Conservation (phyloP, 1,140 invertebrate genomes). For the Phymastichus coffea region DNA sequence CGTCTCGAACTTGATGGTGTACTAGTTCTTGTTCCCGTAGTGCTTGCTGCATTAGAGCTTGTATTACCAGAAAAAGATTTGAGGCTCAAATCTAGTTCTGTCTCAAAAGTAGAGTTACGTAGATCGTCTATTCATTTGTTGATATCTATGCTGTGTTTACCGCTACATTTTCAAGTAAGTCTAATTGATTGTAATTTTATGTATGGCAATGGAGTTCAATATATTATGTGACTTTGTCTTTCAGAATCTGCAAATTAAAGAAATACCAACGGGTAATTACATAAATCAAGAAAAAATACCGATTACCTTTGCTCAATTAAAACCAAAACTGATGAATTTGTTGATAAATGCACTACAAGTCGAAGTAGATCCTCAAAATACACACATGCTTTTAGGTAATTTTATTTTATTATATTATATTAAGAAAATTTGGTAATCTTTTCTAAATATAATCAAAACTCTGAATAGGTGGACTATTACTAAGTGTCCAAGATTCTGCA, state of each 20-base stretch:
- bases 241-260: slow-evolving; percentile 73
- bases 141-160: slow-evolving; percentile 84
- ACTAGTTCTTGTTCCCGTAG: slow-evolving; percentile 84
- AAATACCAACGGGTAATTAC: slow-evolving; percentile 61
- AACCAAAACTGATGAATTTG: slow-evolving; percentile 80
- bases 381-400: slow-evolving; percentile 83
- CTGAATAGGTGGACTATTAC: slow-evolving; percentile 68
- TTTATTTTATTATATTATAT: slow-evolving; percentile 23
- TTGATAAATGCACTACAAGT: slow-evolving; percentile 83
- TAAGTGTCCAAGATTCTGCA: slow-evolving; percentile 81
- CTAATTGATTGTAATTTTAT: too few species aligned
- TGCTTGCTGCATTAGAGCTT: slow-evolving; percentile 85
- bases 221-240: slow-evolving; percentile 28
- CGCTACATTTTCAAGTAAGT: slow-evolving; percentile 82
- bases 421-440: slow-evolving; percentile 10
- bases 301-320: slow-evolving; percentile 77
- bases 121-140: slow-evolving; percentile 88
- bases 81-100: slow-evolving; percentile 62
- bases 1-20: slow-evolving; percentile 92
- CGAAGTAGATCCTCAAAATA: slow-evolving; percentile 84
- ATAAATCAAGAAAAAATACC: slow-evolving; percentile 53
- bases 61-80: slow-evolving; percentile 80
- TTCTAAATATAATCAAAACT: slow-evolving; percentile 17
- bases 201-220: neutral
- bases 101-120: slow-evolving; percentile 78